phyloP scores from a whole-genome alignment of 2,888 invertebrate species.

The Pinctada fucata region DNA sequence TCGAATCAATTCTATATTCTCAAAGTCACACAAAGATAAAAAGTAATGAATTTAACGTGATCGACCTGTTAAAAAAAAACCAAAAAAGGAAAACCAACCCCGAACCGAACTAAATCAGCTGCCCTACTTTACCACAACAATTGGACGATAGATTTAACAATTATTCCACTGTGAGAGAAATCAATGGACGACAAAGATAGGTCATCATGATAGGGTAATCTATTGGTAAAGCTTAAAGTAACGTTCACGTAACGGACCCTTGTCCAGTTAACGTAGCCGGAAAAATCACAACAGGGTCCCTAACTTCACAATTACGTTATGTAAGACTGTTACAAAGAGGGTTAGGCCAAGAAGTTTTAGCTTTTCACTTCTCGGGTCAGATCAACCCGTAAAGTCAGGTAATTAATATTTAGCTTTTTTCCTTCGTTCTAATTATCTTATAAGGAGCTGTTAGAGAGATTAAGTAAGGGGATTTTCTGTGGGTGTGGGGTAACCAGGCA shows the following conservation, averaged over 20 bases:
- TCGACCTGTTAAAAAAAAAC: too few species aligned
- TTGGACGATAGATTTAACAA: too few species aligned
- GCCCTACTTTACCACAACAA: too few species aligned
- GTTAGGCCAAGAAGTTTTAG: conserved; percentile 11
- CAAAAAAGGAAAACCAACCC: too few species aligned
- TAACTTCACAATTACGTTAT: conserved; percentile 5
- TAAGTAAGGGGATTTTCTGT: not conserved
- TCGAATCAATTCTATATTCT: too few species aligned
- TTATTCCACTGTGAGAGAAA: too few species aligned
- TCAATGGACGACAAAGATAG: too few species aligned
- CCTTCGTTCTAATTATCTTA: not conserved
- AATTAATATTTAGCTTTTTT: conserved; percentile 10
- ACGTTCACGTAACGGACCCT: not conserved
- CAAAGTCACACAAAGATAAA: too few species aligned
- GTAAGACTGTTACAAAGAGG: conserved; percentile 3
- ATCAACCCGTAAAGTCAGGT: conserved; percentile 24
- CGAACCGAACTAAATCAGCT: too few species aligned
- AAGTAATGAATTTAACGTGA: too few species aligned
- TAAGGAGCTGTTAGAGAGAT: not conserved
- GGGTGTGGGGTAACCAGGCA: not conserved
- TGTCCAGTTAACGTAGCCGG: not conserved
- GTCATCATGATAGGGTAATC: too few species aligned
- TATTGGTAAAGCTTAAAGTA: not conserved
- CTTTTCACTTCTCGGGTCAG: conserved; percentile 20
- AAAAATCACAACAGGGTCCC: not conserved